phyloP scores from a whole-genome alignment of 2,888 invertebrate species.

The Drosophila cracens region DNA sequence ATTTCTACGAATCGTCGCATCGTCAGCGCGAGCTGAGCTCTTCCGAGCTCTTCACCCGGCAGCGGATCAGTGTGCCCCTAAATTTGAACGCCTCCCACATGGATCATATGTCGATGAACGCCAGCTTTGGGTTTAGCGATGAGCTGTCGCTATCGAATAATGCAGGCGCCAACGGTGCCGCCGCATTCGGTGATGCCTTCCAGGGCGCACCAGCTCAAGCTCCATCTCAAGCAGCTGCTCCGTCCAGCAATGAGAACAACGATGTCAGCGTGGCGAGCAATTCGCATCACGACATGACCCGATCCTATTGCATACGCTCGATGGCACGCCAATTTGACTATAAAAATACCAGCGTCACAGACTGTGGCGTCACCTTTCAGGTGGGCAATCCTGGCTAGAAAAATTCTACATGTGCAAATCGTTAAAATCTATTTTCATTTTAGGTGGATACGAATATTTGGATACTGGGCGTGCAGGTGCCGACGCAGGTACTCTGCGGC shows the following conservation, averaged over 20 bases:
- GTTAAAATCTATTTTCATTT: background rate
- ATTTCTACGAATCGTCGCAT: constrained; percentile 75
- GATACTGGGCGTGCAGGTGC: constrained; percentile 88
- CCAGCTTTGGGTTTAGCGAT: constrained; percentile 33
- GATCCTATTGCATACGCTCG: constrained; percentile 89
- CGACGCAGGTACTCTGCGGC: constrained; percentile 88
- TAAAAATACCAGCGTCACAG: constrained; percentile 90
- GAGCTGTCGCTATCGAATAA: constrained; percentile 84
- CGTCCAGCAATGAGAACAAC: constrained; percentile 27
- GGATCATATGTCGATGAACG: constrained; percentile 30
- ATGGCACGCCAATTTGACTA: constrained; percentile 90
- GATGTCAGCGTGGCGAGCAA: constrained; percentile 35
- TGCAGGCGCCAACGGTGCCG: constrained; percentile 67
- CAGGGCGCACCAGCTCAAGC: constrained; percentile 40
- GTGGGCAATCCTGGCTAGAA: constrained; percentile 3
- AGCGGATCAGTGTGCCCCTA: constrained; percentile 56
- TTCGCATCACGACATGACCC: constrained; percentile 85
- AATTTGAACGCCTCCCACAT: constrained; percentile 29
- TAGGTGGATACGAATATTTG: constrained; percentile 92
- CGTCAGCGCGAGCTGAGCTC: constrained; percentile 82
- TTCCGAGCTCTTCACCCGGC: constrained; percentile 74
- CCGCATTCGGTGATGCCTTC: constrained; percentile 46
- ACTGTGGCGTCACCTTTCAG: constrained; percentile 91
- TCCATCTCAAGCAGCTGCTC: constrained; percentile 35
- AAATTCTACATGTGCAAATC: background rate